Conservation (phyloP, 2,888 invertebrate genomes). For the Myopa tessellatipennis region DNA sequence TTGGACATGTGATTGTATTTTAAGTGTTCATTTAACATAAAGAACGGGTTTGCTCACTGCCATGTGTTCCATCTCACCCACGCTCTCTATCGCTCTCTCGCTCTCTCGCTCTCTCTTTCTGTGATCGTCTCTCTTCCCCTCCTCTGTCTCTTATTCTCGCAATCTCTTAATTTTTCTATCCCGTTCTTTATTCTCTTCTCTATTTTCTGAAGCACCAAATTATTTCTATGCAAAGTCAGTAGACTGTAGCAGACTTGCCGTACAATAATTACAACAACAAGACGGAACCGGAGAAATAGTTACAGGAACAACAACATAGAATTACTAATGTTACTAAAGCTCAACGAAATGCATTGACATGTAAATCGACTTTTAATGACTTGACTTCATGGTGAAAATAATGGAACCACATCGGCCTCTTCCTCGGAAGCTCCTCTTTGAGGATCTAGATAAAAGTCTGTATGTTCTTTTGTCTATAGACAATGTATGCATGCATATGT, state of each 20-base stretch:
- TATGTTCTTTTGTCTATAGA: not conserved
- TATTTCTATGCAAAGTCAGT: constrained; percentile 8
- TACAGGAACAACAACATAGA: constrained; percentile 44
- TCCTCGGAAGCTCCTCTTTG: not conserved
- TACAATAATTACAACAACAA: constrained; percentile 15
- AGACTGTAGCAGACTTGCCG: constrained; percentile 2
- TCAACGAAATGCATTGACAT: constrained; percentile 56
- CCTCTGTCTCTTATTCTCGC: not conserved
- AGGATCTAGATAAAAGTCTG: not conserved
- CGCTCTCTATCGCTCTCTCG: not conserved
- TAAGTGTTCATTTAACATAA: constrained; percentile 53
- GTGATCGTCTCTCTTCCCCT: not conserved
- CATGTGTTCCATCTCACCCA: not conserved
- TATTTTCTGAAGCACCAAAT: not conserved
- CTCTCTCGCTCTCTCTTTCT: not conserved
- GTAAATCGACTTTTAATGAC: constrained; percentile 66
- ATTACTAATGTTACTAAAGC: constrained; percentile 48
- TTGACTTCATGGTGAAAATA: constrained; percentile 10
- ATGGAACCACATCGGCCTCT: not conserved
- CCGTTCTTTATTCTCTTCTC: not conserved
- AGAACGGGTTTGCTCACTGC: constrained; percentile 1
- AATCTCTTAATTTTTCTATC: too few relatives aligned
- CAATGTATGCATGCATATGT: not conserved
- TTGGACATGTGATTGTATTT: constrained; percentile 61
- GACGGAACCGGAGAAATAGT: constrained; percentile 45